Percentiles rank a stretch among this genome's conserved stretches.
phyloP scores from a whole-genome alignment of 2,888 invertebrate genomes.

The Dinocampus coccinellae region DNA sequence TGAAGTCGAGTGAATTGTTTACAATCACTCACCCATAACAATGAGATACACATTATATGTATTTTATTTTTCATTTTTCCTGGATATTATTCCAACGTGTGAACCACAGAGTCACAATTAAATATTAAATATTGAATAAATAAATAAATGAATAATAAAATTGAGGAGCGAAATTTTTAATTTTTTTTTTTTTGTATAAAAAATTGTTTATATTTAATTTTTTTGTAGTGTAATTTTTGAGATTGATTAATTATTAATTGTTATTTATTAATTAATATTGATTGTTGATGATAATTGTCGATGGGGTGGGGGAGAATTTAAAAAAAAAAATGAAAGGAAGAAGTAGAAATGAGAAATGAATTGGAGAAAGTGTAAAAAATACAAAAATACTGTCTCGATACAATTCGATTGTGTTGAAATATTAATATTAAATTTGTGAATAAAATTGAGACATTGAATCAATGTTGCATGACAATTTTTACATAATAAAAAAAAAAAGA shows the following conservation, averaged over 20 bases:
- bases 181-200: too few species aligned
- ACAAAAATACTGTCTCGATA: not conserved
- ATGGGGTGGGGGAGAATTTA: too few species aligned
- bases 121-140: not conserved
- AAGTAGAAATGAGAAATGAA: not conserved
- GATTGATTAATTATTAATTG: too few species aligned
- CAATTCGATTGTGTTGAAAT: not conserved
- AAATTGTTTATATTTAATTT: too few species aligned
- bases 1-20: constrained; percentile 28
- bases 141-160: too few species aligned
- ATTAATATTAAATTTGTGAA: not conserved
- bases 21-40: constrained; percentile 38
- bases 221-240: too few species aligned
- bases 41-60: not conserved
- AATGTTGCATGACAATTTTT: not conserved
- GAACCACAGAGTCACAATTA: not conserved
- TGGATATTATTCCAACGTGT: not conserved
- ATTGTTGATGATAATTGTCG: too few species aligned
- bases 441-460: not conserved
- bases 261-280: too few species aligned
- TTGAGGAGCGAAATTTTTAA: too few species aligned
- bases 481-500: not conserved
- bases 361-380: not conserved
- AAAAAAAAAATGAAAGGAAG: not conserved
- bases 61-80: not conserved